Evolutionary conservation across 2,888 invertebrate species (phyloP), one percentile per base, ranked within the genome.

Genomic region (Tanaodytes sp.): DNA sequence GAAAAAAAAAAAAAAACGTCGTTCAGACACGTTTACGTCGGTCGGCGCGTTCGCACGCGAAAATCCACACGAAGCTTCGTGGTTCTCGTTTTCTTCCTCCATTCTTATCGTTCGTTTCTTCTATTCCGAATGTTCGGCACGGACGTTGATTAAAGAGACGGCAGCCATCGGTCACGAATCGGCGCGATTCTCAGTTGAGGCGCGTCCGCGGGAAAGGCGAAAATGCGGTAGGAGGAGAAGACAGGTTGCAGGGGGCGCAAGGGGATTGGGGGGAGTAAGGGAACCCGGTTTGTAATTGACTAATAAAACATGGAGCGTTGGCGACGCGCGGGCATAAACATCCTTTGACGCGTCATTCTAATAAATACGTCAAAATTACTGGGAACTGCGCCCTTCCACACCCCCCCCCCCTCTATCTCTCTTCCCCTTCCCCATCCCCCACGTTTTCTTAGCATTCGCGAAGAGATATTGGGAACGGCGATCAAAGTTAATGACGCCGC

Each of bases 1-100:
- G n/a, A n/a, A n/a, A n/a, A n/a, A n/a, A n/a, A n/a, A n/a, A n/a
- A n/a, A n/a, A n/a, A n/a, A n/a, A n/a, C n/a, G n/a, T n/a, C 20
- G 31, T 43, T 37, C n/a, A 40, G 19, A 9, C 57, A 23, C 36
- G 20, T 46, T 51, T 46, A 23, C 36, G 20, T 46, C 59, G 49
- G 62, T 52, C 62, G 54, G 27, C n/a, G 37, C 52, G 42, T 54
- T 62, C 63, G 63, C 54, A 63, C 63, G 63, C 61, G 36, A 46
- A 52, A 54, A 43, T 45, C 30, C 20, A 23, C 20, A 27, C 19
- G 40, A 11, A 8, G 4, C 4, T 23, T 23, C 23, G 23, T 23
- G 33, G 12, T 37, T 39, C 14, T 15, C 52, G 23, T 15, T 39
- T 20, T 52, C 39, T 27, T 20, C 33, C 8, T 8, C 23, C 23